A percentile compares a stretch with the other conserved stretches of the same genome.
phyloP scores from a whole-genome alignment of 2,797 vertebrate species.

The Oophaga sylvatica region DNA sequence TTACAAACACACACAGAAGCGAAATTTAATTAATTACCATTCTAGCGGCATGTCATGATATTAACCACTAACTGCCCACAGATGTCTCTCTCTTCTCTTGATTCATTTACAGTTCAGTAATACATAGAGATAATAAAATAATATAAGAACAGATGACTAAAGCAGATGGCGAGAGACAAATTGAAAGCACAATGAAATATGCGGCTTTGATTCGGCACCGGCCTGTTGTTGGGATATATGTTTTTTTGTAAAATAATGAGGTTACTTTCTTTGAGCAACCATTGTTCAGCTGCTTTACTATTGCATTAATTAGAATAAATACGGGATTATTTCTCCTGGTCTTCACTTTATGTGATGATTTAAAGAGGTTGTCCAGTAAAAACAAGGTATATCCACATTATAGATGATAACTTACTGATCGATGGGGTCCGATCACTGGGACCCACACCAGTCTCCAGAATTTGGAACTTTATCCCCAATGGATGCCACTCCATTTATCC shows the following conservation, averaged over 20 bases:
- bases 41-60: slow-evolving; percentile 65
- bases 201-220: slow-evolving; percentile 65
- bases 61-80: slow-evolving; percentile 67
- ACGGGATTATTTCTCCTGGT: neutral
- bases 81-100: slow-evolving; percentile 66
- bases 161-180: slow-evolving; percentile 75
- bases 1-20: slow-evolving; percentile 69
- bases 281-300: slow-evolving; percentile 23
- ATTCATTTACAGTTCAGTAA: slow-evolving; percentile 72
- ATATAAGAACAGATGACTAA: slow-evolving; percentile 72
- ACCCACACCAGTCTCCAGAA: too few species aligned
- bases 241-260: slow-evolving; percentile 59
- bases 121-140: slow-evolving; percentile 70
- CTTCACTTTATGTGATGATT: neutral
- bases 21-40: slow-evolving; percentile 74
- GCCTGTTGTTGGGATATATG: slow-evolving; percentile 68
- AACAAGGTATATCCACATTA: too few species aligned
- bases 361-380: too few species aligned
- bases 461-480: too few species aligned
- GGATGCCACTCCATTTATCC: too few species aligned
- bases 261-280: slow-evolving; percentile 32
- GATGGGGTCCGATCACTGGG: too few species aligned
- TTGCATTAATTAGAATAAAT: slow-evolving; percentile 35
- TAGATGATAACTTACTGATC: too few species aligned
- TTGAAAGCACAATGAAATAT: slow-evolving; percentile 70